Evolutionary conservation across 2,113 vertebrate species (phyloP), one percentile per base, ranked within the genome.

Genomic region (Abramis brama): DNA sequence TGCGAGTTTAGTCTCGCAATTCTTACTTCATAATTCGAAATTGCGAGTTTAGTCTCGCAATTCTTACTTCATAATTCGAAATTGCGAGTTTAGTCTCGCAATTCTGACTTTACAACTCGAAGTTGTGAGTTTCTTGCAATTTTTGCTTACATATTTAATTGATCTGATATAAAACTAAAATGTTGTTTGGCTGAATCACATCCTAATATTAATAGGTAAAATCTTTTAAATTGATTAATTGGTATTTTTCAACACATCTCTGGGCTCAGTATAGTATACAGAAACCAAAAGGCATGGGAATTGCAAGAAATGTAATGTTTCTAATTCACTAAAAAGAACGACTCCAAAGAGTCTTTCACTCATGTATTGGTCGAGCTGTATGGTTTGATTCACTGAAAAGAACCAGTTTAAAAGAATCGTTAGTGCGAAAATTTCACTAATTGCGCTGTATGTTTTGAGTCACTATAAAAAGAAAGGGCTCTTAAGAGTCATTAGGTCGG

Each of bases 161-260:
- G 39, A 13, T 78, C 6, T 52, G 74, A 68, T 62, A 25, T 27
- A 76, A 66, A 85, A 76, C 73, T 23, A 25, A 75, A 55, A 55
- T 13, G 45, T 21, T 66, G 21, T 25, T 47, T 39, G 10, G 39
- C 5, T 74, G 71, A 45, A 7, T 47, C 5, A n/a, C 17, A 70
- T 70, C 19, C 39, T 70, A 39, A 71, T 39, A 17, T 36, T 77
- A 55, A 23, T 77, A 10, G 50, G 27, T 27, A 55, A 30, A 77
- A 33, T 78, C 4, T 78, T 30, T 43, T 43, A 8, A 39, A 7
- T 39, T 6, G 39, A 39, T 6, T 19, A 17, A 39, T 39, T 39
- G 19, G 8, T 70, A 70, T 70, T 70, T 59, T 70, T 70, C 15
- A 36, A 33, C 17, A 33, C 17, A 70, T 36, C 66, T 39, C 36